A percentile compares a stretch with the other conserved stretches of the same genome.
Evolutionary conservation across 2,888 invertebrate species (phyloP).

Genomic region (Metellina segmentata): DNA sequence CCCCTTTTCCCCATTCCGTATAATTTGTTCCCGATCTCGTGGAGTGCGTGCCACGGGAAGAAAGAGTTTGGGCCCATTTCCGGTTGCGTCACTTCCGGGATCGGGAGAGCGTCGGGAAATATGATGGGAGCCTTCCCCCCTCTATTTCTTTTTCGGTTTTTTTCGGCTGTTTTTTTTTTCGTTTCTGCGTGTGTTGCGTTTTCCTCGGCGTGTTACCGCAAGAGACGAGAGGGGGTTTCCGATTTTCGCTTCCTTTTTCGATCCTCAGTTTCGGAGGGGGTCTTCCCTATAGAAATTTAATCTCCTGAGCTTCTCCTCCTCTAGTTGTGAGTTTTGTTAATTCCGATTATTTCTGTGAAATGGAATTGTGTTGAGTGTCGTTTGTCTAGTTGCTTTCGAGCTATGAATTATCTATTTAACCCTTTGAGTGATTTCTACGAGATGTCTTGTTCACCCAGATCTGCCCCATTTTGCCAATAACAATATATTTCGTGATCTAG

Average conservation of each 20-base stretch:
- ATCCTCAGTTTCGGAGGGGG: not conserved
- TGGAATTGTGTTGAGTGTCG: too few relatives aligned
- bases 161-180: not conserved
- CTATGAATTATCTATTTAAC: too few relatives aligned
- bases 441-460: too few relatives aligned
- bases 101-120: not conserved
- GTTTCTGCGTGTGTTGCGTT: not conserved
- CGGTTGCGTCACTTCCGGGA: conserved; percentile 38
- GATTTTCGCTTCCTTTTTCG: not conserved
- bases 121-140: not conserved
- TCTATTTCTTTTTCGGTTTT: not conserved
- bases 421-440: too few relatives aligned
- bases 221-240: not conserved
- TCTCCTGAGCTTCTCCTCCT: not conserved
- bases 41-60: conserved; percentile 4
- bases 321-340: not conserved
- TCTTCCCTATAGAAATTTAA: not conserved
- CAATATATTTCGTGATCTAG: too few relatives aligned
- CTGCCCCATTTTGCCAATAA: too few relatives aligned
- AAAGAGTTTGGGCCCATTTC: conserved; percentile 8
- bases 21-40: conserved; percentile 46
- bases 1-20: not conserved
- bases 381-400: too few relatives aligned
- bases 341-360: too few relatives aligned
- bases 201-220: not conserved